phyloP scores from a whole-genome alignment of 2,888 invertebrate genomes.

The Drosophila incognita region DNA sequence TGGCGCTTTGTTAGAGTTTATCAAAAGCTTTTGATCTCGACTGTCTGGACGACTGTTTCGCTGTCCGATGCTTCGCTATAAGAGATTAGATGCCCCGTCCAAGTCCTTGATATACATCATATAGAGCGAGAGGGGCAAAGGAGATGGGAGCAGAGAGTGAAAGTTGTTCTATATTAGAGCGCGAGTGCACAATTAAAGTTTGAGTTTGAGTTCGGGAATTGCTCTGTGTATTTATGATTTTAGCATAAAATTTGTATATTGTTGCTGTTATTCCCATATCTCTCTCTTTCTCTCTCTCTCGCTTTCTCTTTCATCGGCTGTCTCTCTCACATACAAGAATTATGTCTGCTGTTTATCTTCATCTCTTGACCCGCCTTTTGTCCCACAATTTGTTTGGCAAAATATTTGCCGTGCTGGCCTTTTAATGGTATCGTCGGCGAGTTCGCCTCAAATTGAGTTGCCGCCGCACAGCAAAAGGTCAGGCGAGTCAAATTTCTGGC shows the following conservation, averaged over 20 bases:
- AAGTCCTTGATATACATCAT: constrained; percentile 15
- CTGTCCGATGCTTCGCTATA: constrained; percentile 29
- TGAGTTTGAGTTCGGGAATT: constrained; percentile 8
- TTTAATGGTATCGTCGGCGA: constrained; percentile 34
- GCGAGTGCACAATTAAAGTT: constrained; percentile 9
- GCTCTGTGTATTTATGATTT: constrained; percentile 29
- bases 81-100: constrained; percentile 42
- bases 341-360: constrained; percentile 49
- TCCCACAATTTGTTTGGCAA: constrained; percentile 48
- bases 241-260: constrained; percentile 44
- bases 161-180: constrained; percentile 5
- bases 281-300: neutral
- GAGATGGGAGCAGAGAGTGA: neutral
- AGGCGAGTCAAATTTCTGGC: constrained; percentile 44
- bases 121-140: neutral
- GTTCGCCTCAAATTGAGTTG: constrained; percentile 33
- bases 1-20: constrained; percentile 64
- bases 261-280: constrained; percentile 26
- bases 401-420: constrained; percentile 51
- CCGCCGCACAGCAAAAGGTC: constrained; percentile 41
- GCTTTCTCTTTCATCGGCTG: neutral
- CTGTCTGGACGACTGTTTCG: constrained; percentile 52
- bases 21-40: constrained; percentile 72
- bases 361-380: constrained; percentile 22
- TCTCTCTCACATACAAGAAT: constrained; percentile 3